phyloP scores from a whole-genome alignment of 2,797 vertebrate genomes.

The Epinephelus awoara region DNA sequence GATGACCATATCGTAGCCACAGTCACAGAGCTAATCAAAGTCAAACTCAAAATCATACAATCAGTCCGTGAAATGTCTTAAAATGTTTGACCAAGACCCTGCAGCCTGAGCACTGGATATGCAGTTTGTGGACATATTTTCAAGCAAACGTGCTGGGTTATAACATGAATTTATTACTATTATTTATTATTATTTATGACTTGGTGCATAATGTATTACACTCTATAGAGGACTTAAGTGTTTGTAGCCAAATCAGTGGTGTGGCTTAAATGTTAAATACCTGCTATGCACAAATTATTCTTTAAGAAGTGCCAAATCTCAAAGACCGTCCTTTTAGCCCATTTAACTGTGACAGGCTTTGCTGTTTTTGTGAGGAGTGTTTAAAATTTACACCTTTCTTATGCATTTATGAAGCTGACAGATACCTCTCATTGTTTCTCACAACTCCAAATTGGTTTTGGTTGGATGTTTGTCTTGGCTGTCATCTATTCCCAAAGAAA shows the following conservation, averaged over 20 bases:
- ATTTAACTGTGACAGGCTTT: background rate
- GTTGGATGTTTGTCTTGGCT: conserved; percentile 29
- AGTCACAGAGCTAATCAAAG: background rate
- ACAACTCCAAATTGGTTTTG: conserved; percentile 26
- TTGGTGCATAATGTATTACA: background rate
- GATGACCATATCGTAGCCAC: background rate
- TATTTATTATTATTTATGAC: no score
- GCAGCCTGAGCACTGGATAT: background rate
- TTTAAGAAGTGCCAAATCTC: background rate
- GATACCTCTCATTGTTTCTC: conserved; percentile 16
- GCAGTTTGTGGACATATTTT: background rate
- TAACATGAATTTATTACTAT: background rate
- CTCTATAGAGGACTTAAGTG: background rate
- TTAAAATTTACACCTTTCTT: background rate
- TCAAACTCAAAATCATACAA: background rate
- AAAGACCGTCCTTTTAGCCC: background rate
- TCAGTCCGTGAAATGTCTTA: background rate
- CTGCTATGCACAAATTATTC: background rate
- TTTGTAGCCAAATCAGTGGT: background rate
- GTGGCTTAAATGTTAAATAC: background rate
- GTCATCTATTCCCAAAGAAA: conserved; percentile 28
- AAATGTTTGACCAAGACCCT: background rate
- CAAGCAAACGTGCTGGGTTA: background rate
- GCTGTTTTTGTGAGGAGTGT: background rate
- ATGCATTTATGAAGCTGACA: conserved; percentile 1